Evolutionary conservation across 1,140 invertebrate genomes (phyloP).

Genomic region (Brachionus calyciflorus): DNA sequence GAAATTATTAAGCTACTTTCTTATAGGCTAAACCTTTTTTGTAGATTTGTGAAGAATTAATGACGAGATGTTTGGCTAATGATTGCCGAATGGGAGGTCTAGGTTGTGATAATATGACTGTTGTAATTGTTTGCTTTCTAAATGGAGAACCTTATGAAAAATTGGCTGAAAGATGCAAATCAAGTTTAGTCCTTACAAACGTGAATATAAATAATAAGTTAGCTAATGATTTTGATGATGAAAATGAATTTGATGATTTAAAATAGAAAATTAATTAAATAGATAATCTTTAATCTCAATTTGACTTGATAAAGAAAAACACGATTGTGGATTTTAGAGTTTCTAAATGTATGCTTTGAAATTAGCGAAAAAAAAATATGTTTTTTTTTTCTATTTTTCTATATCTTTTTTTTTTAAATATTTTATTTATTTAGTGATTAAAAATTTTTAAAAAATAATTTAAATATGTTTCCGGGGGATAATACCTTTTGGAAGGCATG

Average conservation of each 20-base stretch:
- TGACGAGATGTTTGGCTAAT: conserved; percentile 86
- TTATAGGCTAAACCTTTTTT: neutral
- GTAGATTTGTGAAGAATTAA: conserved; percentile 87
- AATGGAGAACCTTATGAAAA: conserved; percentile 72
- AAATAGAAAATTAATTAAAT: neutral
- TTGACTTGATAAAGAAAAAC: too few species aligned
- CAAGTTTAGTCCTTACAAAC: neutral
- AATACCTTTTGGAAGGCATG: too few species aligned
- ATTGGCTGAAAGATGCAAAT: conserved; percentile 61
- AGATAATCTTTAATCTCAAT: conserved; percentile 17
- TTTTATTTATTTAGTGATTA: too few species aligned
- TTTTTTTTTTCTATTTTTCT: too few species aligned
- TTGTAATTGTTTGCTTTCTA: conserved; percentile 77
- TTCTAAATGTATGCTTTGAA: too few species aligned
- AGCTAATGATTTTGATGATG: neutral
- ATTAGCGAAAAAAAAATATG: too few species aligned
- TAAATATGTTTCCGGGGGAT: too few species aligned
- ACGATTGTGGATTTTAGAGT: too few species aligned
- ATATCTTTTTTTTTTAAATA: too few species aligned
- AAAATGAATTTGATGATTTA: neutral
- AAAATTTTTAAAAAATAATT: too few species aligned
- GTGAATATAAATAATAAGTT: neutral
- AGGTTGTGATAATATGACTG: conserved; percentile 98
- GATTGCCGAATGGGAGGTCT: conserved; percentile 91
- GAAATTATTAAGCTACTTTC: conserved; percentile 54